Conservation (phyloP, 2,797 vertebrate species). For the Ptychobarbus kaznakovi region DNA sequence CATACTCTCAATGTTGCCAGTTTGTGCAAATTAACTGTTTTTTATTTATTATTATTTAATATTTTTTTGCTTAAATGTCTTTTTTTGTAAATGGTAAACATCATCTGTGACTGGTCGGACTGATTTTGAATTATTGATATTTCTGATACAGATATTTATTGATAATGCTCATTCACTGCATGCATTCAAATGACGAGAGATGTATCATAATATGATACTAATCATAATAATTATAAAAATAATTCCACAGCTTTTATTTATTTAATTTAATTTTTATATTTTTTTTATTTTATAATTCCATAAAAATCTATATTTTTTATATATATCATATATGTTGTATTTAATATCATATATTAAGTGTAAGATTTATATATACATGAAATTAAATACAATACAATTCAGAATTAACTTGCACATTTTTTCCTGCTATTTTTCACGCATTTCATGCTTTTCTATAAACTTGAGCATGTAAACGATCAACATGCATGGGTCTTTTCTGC, state of each 20-base stretch:
- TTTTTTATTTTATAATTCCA: too few species aligned
- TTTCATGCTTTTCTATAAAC: neutral
- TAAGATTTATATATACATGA: neutral
- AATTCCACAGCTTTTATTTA: too few species aligned
- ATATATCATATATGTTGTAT: neutral
- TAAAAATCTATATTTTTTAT: neutral
- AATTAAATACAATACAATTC: neutral
- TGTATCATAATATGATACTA: too few species aligned
- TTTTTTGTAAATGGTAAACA: neutral
- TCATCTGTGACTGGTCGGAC: neutral
- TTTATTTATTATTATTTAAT: fast-evolving
- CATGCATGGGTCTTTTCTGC: neutral
- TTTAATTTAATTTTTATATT: too few species aligned
- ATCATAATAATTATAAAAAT: too few species aligned
- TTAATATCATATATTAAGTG: neutral
- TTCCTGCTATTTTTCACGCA: neutral
- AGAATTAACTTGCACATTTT: neutral
- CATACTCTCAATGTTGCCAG: neutral
- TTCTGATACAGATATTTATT: neutral
- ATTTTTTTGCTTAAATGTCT: neutral
- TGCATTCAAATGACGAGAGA: neutral
- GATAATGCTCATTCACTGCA: neutral
- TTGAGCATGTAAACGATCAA: neutral
- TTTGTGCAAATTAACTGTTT: neutral
- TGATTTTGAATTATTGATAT: neutral